Evolutionary conservation across 2,113 vertebrate genomes (phyloP), one percentile per base, ranked within the genome.

Genomic region (Chroicocephalus ridibundus): DNA sequence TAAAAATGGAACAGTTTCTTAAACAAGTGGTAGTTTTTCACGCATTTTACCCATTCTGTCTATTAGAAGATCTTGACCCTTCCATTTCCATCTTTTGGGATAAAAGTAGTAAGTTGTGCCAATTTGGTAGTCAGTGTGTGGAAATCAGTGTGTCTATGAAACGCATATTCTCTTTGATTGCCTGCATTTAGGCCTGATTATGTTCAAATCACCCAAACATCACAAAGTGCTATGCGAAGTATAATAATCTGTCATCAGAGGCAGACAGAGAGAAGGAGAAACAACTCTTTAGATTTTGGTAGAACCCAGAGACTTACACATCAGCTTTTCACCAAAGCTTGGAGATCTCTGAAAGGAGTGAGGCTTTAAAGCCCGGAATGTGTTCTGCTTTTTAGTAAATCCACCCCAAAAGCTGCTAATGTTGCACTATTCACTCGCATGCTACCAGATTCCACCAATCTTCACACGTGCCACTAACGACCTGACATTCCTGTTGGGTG

Each of bases 11-110:
- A 86, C 54, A 65, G 65, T 94, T 94, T 58, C 54, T 83, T 85
- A 87, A 89, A 40, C 90, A 87, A 61, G 32, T 66, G 78, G 64
- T 78, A 90, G 78, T 82, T 96, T 97, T 96, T 93, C 54, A 72
- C 95, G 83, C 78, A 52, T 97, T 97, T 96, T 90, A 92, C 93
- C 82, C 96, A 80, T 97, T 97, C 93, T 11, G 20, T 96, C 66
- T 95, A 96, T 98, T 97, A 98, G 97, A 97, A 96, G 95, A 98
- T 96, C 96, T 98, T 98, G 98, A 98, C 98, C 98, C 86, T 70
- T 97, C 88, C 82, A 91, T 97, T 98, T 97, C 86, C 57, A 20
- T 83, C 95, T 96, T 96, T 95, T 75, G 86, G 96, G 84, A 95
- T 92, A 92, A 96, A 79, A 82, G 95, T 82, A 96, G 87, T 97